Evolutionary conservation across 2,888 invertebrate species (phyloP).

Genomic region (Drosophila barbarae): DNA sequence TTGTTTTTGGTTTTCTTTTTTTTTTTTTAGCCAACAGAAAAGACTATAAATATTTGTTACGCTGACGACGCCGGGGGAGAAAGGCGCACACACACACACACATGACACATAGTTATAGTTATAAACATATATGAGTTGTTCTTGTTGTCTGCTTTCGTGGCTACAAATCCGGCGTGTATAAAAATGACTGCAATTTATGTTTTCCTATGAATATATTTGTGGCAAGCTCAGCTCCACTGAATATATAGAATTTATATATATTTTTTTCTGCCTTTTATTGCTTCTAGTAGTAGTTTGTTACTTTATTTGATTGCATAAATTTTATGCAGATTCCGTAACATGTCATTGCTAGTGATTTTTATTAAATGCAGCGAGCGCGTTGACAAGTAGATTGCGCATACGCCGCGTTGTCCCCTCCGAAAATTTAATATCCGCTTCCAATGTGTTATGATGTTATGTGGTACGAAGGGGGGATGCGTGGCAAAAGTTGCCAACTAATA

Average conservation of each 20-base stretch:
- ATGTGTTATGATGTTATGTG: conserved; percentile 31
- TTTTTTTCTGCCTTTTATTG: conserved; percentile 37
- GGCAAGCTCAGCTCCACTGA: conserved; percentile 20
- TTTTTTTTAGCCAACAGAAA: conserved; percentile 54
- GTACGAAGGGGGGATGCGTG: not conserved
- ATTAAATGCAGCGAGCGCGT: conserved; percentile 60
- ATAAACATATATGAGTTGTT: conserved; percentile 42
- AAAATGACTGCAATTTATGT: conserved; percentile 78
- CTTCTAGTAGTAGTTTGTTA: conserved; percentile 45
- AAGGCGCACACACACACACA: conserved; percentile 30
- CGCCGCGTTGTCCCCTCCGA: conserved; percentile 46
- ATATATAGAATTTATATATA: conserved; percentile 10
- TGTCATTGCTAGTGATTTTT: conserved; percentile 73
- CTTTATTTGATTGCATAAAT: conserved; percentile 72
- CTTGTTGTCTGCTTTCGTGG: conserved; percentile 63
- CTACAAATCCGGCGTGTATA: conserved; percentile 74
- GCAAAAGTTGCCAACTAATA: conserved; percentile 62
- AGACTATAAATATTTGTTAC: conserved; percentile 75
- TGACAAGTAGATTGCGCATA: conserved; percentile 74
- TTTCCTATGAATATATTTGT: conserved; percentile 74
- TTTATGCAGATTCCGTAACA: conserved; percentile 67
- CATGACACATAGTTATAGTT: conserved; percentile 24
- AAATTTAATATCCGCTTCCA: conserved; percentile 61
- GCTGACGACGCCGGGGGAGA: conserved; percentile 59
- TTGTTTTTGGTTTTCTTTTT: conserved; percentile 29